These are phyloP conservation scores for Omphaloscelis lunosa DNA, from an alignment of 2,888 invertebrate genomes.

Conservation along the genomic window DNA sequence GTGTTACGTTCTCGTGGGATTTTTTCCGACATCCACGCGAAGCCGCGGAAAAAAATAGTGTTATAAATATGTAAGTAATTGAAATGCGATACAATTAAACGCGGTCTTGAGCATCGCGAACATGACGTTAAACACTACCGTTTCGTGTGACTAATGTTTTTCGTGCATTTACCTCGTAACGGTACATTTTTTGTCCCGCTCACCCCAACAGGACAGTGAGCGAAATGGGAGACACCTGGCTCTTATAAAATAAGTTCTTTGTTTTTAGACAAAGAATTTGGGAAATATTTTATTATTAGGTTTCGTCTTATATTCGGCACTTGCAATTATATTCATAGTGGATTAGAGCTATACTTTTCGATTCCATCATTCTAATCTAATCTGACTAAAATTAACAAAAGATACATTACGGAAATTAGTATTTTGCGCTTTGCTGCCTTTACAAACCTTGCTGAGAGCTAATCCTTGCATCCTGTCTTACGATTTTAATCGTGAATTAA, in stretches of 20 bases:
- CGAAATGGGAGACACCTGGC: conserved; percentile 9
- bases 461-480: not conserved
- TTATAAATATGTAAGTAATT: not conserved
- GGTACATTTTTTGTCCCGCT: conserved; percentile 56
- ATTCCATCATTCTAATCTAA: not conserved
- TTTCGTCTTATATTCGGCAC: not conserved
- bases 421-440: not conserved
- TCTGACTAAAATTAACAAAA: too few relatives aligned
- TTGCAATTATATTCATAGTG: not conserved
- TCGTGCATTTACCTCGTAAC: conserved; percentile 62
- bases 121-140: conserved; percentile 16
- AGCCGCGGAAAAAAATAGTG: too few relatives aligned
- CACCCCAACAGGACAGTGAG: conserved; percentile 34
- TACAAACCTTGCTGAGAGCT: not conserved
- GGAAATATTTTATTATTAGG: not conserved
- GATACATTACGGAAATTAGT: not conserved
- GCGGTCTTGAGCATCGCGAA: conserved; percentile 1
- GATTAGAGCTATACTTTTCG: not conserved
- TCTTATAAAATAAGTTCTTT: conserved; percentile 9
- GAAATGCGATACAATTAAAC: conserved; percentile 32
- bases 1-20: too few relatives aligned
- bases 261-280: not conserved
- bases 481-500: too few relatives aligned
- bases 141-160: conserved; percentile 51
- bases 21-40: too few relatives aligned